phyloP scores from a whole-genome alignment of 37 sponge, comb jelly and placozoan genomes.

The Oscarella lobularis region DNA sequence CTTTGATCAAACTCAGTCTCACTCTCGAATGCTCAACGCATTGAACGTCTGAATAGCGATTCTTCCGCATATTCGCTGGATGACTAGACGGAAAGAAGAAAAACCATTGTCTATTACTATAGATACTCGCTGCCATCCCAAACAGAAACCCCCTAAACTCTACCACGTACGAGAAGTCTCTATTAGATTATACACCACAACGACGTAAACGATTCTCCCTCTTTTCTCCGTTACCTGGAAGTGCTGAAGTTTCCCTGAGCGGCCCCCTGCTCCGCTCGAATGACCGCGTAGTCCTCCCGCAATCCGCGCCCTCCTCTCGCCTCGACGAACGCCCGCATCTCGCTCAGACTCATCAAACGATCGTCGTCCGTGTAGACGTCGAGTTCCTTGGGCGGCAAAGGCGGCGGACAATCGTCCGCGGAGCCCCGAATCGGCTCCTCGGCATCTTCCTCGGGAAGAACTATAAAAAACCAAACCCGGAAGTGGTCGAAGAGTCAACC shows the following conservation, averaged over 20 bases:
- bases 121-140: not conserved
- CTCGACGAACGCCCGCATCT: slow-evolving; percentile 34
- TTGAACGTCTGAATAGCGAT: slow-evolving; percentile 69
- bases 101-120: not conserved
- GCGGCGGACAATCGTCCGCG: not conserved
- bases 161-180: too few relatives aligned
- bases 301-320: slow-evolving; percentile 34
- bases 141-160: too few relatives aligned
- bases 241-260: slow-evolving; percentile 16
- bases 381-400: not conserved
- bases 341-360: slow-evolving; percentile 21
- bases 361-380: slow-evolving; percentile 19
- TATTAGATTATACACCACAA: too few relatives aligned
- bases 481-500: too few relatives aligned
- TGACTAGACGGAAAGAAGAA: slow-evolving; percentile 20
- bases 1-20: slow-evolving; percentile 18
- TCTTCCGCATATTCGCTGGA: slow-evolving; percentile 59
- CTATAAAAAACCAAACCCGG: not conserved
- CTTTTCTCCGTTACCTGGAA: slow-evolving; percentile 44
- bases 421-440: not conserved
- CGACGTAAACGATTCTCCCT: too few relatives aligned
- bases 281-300: slow-evolving; percentile 28
- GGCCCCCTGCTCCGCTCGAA: slow-evolving; percentile 27
- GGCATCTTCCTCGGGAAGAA: slow-evolving; percentile 1
- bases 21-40: slow-evolving; percentile 67